Percentiles rank a stretch among this genome's conserved stretches.
Conservation (phyloP, 2,113 vertebrate species). For the Psephotus haematonotus region DNA sequence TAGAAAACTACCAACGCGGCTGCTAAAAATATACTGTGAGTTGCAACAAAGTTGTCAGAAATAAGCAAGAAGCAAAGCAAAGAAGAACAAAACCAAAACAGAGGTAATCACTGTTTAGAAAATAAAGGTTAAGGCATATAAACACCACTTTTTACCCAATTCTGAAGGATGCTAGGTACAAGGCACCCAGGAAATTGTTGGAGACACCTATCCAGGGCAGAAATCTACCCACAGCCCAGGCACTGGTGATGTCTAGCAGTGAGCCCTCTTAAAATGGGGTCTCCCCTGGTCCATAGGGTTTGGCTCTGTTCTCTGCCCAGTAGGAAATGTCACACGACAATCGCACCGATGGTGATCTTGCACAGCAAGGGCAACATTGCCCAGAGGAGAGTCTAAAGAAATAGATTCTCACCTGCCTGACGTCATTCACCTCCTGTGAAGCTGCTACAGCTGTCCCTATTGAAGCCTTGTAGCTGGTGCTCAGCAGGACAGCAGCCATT, state of each 20-base stretch:
- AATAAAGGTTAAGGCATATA: conserved; percentile 25
- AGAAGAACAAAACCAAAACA: conserved; percentile 53
- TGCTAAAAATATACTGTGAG: conserved; percentile 61
- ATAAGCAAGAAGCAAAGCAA: conserved; percentile 45
- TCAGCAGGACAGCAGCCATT: not conserved
- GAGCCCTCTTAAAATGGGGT: not conserved
- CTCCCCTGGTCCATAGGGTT: too few species aligned
- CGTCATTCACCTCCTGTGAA: not conserved
- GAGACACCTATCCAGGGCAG: not conserved
- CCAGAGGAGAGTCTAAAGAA: not conserved
- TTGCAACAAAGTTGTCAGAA: conserved; percentile 65
- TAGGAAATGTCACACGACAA: accelerated
- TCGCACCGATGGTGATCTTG: accelerated
- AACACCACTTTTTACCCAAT: not conserved
- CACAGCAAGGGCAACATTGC: not conserved
- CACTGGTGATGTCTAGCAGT: not conserved
- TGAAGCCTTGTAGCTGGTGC: not conserved
- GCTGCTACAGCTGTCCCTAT: not conserved
- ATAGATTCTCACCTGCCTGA: not conserved
- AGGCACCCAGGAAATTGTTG: not conserved
- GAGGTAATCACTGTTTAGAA: conserved; percentile 32
- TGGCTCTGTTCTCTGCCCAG: not conserved
- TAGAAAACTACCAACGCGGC: conserved; percentile 1
- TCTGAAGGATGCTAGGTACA: not conserved
- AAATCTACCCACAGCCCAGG: not conserved